Evolutionary conservation across 2,113 vertebrate genomes (phyloP), one percentile per base, ranked within the genome.

Genomic region (Alexandromys fortis): DNA sequence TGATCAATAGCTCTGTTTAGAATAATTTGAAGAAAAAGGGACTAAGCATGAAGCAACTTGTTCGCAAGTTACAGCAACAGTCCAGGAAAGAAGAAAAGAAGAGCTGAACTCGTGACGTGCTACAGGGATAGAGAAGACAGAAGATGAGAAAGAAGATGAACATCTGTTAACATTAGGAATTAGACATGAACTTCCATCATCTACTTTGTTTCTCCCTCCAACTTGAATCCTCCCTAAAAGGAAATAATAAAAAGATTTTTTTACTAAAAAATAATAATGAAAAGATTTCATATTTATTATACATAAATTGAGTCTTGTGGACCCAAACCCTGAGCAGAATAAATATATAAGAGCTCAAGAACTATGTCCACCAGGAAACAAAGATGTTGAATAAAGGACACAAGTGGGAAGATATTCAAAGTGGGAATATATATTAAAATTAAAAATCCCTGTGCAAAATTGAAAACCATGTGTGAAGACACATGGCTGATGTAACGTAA

Each of bases 351-450:
- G 63, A 77, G 94, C 90, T 78, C 89, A 92, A 89, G 85, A 96
- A 89, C n/a, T 83, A 97, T 92, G 55, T 94, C 89, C 58, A 93
- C 75, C 90, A 83, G 87, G 73, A 92, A 94, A 96, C 76, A 11
- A 47, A 63, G 6, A 42, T 94, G 61, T 55, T 30, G 22, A 81
- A 68, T 35, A 94, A 87, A 96, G 70, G 90, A 92, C 81, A 63
- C 70, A 55, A 55, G 33, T 72, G 24, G 89, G 93, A 45, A 73
- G 26, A 28, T 90, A 92, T n/a, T 61, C 2, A 49, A 78, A 11
- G 17, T 87, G 8, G 55, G 13, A 14, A 45, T 61, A 49, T 35
- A 68, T 35, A 92, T 87, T 95, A 82, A 96, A 97, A 12, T 89
- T 73, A 58, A 83, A 90, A 92, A 12, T 94, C 49, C 73, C n/a